Conservation (phyloP, 1,140 invertebrate genomes). For the Eumeta japonica region DNA sequence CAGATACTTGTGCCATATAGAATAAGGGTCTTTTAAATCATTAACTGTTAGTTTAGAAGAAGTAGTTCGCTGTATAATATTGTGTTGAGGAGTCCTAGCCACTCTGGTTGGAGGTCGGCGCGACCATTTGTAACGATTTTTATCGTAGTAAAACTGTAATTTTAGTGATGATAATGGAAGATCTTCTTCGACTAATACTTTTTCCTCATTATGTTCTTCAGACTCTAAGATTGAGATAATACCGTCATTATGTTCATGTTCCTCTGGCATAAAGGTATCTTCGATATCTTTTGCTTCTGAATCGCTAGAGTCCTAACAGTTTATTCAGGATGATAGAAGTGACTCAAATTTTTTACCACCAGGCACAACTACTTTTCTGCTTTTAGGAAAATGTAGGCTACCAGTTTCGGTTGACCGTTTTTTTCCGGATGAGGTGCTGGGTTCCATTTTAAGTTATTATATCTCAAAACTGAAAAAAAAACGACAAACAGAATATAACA, state of each 20-base stretch:
- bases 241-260: not conserved
- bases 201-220: conserved; percentile 2
- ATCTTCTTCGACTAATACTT: not conserved
- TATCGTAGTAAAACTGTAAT: not conserved
- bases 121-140: conserved; percentile 8
- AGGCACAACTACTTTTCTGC: not conserved
- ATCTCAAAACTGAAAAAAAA: no score
- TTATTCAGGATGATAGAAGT: not conserved
- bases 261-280: not conserved
- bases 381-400: conserved; percentile 1
- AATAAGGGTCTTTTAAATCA: conserved; percentile 4
- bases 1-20: conserved; percentile 5
- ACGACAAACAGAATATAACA: no score
- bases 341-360: not conserved
- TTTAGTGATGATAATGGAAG: not conserved
- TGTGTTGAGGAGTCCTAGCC: conserved; percentile 3
- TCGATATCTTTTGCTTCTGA: conserved; percentile 3
- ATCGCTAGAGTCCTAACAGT: conserved; percentile 1
- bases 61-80: conserved; percentile 2
- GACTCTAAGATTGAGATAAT: not conserved
- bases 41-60: conserved; percentile 4
- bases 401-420: conserved; percentile 1
- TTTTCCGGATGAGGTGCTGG: conserved; percentile 1
- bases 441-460: conserved; percentile 4
- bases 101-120: conserved; percentile 2